Evolutionary conservation across 2,113 vertebrate genomes (phyloP), one percentile per base, ranked within the genome.

Genomic region (Hippopotamus amphibius): DNA sequence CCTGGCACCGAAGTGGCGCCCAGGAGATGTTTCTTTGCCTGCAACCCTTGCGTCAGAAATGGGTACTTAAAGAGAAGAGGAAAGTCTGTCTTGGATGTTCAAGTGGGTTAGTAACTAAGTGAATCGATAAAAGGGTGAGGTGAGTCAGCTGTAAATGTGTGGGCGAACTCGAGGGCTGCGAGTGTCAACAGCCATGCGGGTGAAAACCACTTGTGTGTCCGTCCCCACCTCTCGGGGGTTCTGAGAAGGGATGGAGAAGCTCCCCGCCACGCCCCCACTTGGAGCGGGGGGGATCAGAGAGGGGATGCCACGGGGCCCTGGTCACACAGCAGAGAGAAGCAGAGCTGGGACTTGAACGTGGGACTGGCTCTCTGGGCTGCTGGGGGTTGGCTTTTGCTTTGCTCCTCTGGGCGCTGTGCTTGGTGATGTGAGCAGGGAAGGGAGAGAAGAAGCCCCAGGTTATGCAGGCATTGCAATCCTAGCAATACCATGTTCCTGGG

Each of bases 401-500:
- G 48, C 15, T 41, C 55, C 26, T n/a, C 21, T 6, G 24, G 2
- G 30, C n/a, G 0, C 17, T 0, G 0, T 12, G 2, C 57, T 9
- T n/a, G 88, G 57, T 33, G 74, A 26, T 9, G 16, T 5, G 37
- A 53, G 41, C 72, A 7, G 6, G 6, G 16, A 50, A 33, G 63
- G 22, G 4, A 3, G 72, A 22, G 17, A 11, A 7, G 43, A 19
- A 19, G 13, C 8, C 46, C 11, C 15, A 3, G 0, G 0, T 11
- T 1, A 16, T 2, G 2, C 1, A 3, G 30, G 72, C 69, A 0
- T 10, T 0, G 2, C 33, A 1, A 4, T 57, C 48, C 69, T 21
- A 7, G 77, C n/a, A 41, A 5, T 7, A 1, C 6, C 3, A 0
- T 0, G 2, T 4, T 57, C 17, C 2, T 19, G 37, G 53, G 14